A percentile compares a stretch with the other conserved stretches of the same genome.
Conservation (phyloP, 2,797 vertebrate genomes). For the Chrysocyon brachyurus region DNA sequence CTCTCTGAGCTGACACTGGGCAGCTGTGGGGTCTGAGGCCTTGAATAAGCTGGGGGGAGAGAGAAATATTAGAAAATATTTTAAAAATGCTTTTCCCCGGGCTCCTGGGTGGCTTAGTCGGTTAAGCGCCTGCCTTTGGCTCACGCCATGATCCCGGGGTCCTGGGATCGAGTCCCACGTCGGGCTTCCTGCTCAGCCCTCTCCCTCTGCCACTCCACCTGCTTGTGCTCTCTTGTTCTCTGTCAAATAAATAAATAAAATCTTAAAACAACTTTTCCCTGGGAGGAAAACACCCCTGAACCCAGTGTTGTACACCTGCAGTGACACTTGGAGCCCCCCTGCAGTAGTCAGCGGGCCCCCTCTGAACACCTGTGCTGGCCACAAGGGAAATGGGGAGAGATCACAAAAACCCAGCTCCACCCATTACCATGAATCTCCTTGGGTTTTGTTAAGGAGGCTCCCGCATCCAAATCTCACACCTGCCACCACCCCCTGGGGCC, state of each 20-base stretch:
- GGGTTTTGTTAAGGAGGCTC: background rate
- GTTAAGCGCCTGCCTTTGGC: no score
- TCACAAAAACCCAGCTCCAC: accelerated
- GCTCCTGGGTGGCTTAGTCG: background rate
- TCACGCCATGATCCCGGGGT: no score
- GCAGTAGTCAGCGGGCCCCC: background rate
- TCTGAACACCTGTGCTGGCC: background rate
- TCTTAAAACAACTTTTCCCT: background rate
- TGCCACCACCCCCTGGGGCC: background rate
- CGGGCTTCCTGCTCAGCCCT: no score
- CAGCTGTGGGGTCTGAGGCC: background rate
- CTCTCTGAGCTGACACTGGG: background rate
- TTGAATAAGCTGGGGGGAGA: background rate
- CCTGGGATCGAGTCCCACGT: no score
- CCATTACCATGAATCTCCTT: accelerated
- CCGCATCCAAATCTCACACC: background rate
- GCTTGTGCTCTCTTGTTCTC: no score
- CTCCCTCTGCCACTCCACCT: no score
- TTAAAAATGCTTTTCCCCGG: background rate
- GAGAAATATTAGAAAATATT: background rate
- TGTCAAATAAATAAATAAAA: no score
- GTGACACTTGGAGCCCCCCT: background rate
- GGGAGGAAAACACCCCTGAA: background rate
- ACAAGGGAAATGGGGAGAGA: background rate
- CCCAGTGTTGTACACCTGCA: background rate